A percentile compares a stretch with the other conserved stretches of the same genome.
phyloP scores from a whole-genome alignment of 1,140 invertebrate genomes.

The Ephestia elutella region DNA sequence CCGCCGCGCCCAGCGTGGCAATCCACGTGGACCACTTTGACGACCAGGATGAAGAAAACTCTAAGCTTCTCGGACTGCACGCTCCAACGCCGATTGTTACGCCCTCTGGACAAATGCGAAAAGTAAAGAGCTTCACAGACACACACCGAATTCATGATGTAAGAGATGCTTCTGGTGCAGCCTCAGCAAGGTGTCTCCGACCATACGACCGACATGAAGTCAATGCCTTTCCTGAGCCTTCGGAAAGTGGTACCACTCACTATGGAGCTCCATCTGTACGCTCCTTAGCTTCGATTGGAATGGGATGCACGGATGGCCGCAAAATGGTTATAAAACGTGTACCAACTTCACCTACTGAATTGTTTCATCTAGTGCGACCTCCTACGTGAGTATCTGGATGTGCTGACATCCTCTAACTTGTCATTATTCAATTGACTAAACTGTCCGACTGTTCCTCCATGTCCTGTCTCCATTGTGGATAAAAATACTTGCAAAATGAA shows the following conservation, averaged over 20 bases:
- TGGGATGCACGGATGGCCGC: slow-evolving; percentile 89
- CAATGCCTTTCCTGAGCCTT: slow-evolving; percentile 55
- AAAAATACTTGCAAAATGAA: not conserved
- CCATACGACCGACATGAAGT: slow-evolving; percentile 58
- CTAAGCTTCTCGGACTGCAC: slow-evolving; percentile 49
- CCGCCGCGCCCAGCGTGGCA: slow-evolving; percentile 54
- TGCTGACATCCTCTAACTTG: slow-evolving; percentile 44
- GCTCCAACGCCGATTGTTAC: slow-evolving; percentile 50
- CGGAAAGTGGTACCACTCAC: slow-evolving; percentile 68
- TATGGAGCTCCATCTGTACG: slow-evolving; percentile 81
- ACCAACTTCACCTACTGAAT: slow-evolving; percentile 86
- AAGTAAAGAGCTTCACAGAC: slow-evolving; percentile 68
- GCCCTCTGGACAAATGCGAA: slow-evolving; percentile 65
- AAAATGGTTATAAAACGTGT: slow-evolving; percentile 87
- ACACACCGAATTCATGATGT: slow-evolving; percentile 65
- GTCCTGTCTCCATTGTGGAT: slow-evolving; percentile 12
- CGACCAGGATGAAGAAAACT: slow-evolving; percentile 46
- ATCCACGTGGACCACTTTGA: slow-evolving; percentile 60
- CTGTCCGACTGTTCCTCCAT: slow-evolving; percentile 15
- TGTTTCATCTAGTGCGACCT: slow-evolving; percentile 86
- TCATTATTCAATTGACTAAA: slow-evolving; percentile 63
- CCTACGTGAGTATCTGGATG: slow-evolving; percentile 81
- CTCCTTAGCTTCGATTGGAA: slow-evolving; percentile 86
- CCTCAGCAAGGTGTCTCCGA: slow-evolving; percentile 60
- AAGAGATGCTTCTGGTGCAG: slow-evolving; percentile 57